Evolutionary conservation across 2,888 invertebrate genomes (phyloP).

Genomic region (Pemphredon lugubris): DNA sequence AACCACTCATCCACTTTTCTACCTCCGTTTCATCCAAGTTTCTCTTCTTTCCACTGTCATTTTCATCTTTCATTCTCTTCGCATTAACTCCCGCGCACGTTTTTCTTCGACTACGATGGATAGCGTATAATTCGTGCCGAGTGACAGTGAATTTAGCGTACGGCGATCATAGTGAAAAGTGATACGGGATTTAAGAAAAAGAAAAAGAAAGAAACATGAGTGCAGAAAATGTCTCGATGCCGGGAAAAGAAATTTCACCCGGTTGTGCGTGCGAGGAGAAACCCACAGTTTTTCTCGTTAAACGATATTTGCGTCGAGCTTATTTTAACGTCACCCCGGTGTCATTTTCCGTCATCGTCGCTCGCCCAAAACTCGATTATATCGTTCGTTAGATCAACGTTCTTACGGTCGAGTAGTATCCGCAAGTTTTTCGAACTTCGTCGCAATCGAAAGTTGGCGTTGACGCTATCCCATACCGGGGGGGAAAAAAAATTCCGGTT

Average conservation of each 20-base stretch:
- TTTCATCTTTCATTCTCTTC: neutral
- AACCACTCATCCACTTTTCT: constrained; percentile 61
- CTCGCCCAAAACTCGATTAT: too few relatives aligned
- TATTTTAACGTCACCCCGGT: too few relatives aligned
- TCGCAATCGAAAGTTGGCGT: constrained; percentile 37
- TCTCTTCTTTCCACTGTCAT: constrained; percentile 30
- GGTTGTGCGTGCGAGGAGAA: constrained; percentile 3
- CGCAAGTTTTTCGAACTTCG: constrained; percentile 2
- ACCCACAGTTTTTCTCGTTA: too few relatives aligned
- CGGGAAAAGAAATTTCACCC: neutral
- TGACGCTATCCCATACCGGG: constrained; percentile 45
- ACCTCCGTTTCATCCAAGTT: constrained; percentile 41
- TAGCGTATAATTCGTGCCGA: constrained; percentile 35
- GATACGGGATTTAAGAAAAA: neutral
- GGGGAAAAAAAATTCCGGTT: constrained; percentile 55
- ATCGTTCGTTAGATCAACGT: too few relatives aligned
- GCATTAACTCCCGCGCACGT: neutral
- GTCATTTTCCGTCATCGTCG: too few relatives aligned
- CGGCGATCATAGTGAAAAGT: constrained; percentile 48
- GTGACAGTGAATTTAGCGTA: constrained; percentile 64
- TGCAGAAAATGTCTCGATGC: constrained; percentile 4
- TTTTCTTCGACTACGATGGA: constrained; percentile 17
- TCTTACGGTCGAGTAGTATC: too few relatives aligned
- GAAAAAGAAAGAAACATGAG: constrained; percentile 6
- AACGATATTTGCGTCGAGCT: too few relatives aligned